Conservation (phyloP, 2,888 invertebrate species). For the Pandemis cinnamomeana region DNA sequence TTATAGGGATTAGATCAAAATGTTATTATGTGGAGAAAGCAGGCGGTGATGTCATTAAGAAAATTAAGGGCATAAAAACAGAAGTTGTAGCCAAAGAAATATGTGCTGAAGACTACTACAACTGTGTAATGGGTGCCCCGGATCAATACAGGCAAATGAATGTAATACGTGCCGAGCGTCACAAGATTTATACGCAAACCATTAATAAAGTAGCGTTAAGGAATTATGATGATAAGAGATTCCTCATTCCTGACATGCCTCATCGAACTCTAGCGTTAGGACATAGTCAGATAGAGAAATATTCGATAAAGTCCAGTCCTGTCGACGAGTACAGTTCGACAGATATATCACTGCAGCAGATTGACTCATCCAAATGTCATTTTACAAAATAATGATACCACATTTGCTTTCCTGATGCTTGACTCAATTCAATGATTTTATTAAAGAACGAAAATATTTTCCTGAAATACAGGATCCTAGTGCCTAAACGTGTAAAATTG, state of each 20-base stretch:
- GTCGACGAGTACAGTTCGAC: too few species aligned
- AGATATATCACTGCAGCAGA: too few species aligned
- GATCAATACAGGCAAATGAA: not conserved
- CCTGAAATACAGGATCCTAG: too few species aligned
- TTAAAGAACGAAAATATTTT: too few species aligned
- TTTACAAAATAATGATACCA: too few species aligned
- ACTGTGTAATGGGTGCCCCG: not conserved
- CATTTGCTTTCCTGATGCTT: too few species aligned
- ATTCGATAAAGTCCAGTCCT: too few species aligned
- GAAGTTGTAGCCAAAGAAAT: not conserved
- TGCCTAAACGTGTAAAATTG: too few species aligned
- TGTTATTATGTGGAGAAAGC: not conserved
- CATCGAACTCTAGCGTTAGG: too few species aligned
- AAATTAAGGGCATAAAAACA: slow-evolving; percentile 3
- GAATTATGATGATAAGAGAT: slow-evolving; percentile 12
- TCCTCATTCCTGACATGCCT: not conserved
- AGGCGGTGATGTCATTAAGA: not conserved
- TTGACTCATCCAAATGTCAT: too few species aligned
- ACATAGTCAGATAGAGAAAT: too few species aligned
- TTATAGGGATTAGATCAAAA: slow-evolving; percentile 21
- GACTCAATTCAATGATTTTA: too few species aligned
- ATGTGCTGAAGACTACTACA: not conserved
- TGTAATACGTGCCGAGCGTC: not conserved
- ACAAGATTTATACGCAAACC: not conserved
- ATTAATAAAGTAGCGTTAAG: not conserved